Evolutionary conservation across 2,888 invertebrate species (phyloP), one percentile per base, ranked within the genome.

Genomic region (Drosophila prolongata): DNA sequence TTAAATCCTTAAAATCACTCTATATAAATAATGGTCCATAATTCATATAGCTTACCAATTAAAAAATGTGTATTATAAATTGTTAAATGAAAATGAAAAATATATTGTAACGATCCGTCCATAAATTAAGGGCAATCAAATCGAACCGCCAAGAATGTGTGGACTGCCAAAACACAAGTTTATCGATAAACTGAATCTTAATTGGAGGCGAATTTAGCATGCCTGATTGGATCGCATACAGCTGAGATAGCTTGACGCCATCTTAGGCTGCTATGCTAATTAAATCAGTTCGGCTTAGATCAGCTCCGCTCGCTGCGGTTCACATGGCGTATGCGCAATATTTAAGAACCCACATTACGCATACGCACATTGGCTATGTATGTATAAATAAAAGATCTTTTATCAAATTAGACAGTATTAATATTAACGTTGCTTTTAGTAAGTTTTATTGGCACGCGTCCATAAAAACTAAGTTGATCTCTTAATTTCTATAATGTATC

Each of bases 171-270:
- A 53, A 38, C 38, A 53, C 44, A 46, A n/a, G 53, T 46, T 53
- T 66, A 65, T 65, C 65, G 65, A 66, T 66, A 54, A 66, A 66
- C 40, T 52, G 53, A 53, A 65, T 65, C 65, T 65, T 66, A 65
- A 65, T 66, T 65, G 65, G 66, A n/a, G 44, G 34, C 38, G 65
- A 65, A 65, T 66, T 52, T 53, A 49, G 62, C 62, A 62, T 62
- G 62, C 34, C 61, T 60, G 62, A 62, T 62, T 62, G 61, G 62
- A 49, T 49, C 14, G 62, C 27, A 10, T 30, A 34, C 24, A 6
- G 19, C 34, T n/a, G 50, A 64, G 64, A 65, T 65, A 38, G 65
- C 65, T 65, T 65, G 65, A 65, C 65, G 65, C 65, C 65, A 65
- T 66, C 55, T 67, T 67, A 38, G 55, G 40, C 67, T 35, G 46